A percentile compares a stretch with the other conserved stretches of the same genome.
These are phyloP conservation scores for Junonia oenone DNA, from an alignment of 2,888 invertebrate species.

Conservation along the genomic window DNA sequence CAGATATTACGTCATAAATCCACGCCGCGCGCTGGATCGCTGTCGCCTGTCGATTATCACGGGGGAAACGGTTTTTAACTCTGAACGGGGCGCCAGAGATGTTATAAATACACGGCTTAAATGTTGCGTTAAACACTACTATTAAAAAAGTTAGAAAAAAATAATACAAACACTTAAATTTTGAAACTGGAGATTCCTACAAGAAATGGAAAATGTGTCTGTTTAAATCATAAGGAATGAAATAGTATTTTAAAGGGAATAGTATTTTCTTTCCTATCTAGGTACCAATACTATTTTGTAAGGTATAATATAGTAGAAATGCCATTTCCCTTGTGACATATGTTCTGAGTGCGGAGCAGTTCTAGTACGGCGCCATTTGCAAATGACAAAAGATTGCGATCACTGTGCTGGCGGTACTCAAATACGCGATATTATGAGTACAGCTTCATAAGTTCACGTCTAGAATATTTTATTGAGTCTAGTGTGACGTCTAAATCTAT, in stretches of 20 bases:
- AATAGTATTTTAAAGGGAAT: too few relatives aligned
- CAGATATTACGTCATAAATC: conserved; percentile 62
- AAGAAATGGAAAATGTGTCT: too few relatives aligned
- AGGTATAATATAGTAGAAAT: not conserved
- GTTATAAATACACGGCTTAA: not conserved
- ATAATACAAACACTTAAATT: too few relatives aligned
- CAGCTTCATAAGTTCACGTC: not conserved
- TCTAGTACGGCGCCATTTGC: conserved; percentile 4
- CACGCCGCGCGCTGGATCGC: conserved; percentile 46
- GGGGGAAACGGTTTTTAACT: conserved; percentile 42
- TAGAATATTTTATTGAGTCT: not conserved
- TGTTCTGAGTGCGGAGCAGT: conserved; percentile 1
- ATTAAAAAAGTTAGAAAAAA: too few relatives aligned
- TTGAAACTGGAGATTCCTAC: too few relatives aligned
- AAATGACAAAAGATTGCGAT: conserved; percentile 9
- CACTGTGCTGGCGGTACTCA: not conserved
- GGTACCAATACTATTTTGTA: not conserved
- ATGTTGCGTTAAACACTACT: too few relatives aligned
- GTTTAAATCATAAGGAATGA: too few relatives aligned
- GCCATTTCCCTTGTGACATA: conserved; percentile 13
- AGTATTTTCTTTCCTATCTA: not conserved
- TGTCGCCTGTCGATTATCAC: conserved; percentile 66
- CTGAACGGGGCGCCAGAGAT: conserved; percentile 25
- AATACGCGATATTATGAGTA: not conserved
- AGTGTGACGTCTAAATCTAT: not conserved